phyloP scores from a whole-genome alignment of 2,888 invertebrate species.

The Ecdyonurus torrentis region DNA sequence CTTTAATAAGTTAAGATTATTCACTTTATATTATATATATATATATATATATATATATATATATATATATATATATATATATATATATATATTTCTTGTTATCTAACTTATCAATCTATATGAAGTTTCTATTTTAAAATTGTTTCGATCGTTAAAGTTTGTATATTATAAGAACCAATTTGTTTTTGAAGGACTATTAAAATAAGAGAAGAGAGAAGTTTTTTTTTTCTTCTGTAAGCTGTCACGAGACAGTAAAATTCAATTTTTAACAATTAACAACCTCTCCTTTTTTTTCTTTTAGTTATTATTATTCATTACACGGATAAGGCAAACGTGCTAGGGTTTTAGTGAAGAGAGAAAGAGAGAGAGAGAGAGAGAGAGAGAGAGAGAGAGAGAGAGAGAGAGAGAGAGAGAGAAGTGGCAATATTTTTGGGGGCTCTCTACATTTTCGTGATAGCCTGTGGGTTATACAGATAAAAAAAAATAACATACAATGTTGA shows the following conservation, averaged over 20 bases:
- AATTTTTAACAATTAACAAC: background rate
- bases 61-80: too few species aligned
- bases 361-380: background rate
- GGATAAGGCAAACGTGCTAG: background rate
- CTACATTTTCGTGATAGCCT: too few species aligned
- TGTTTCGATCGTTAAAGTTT: too few species aligned
- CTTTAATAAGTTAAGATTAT: background rate
- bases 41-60: too few species aligned
- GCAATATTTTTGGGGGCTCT: too few species aligned
- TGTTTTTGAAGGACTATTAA: background rate
- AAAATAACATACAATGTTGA: background rate
- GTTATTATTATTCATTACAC: background rate
- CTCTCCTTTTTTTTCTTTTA: background rate
- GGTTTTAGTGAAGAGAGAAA: background rate
- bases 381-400: too few species aligned
- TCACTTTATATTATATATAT: background rate
- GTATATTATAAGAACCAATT: background rate
- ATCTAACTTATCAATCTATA: background rate
- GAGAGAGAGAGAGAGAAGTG: too few species aligned
- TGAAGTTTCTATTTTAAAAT: background rate
- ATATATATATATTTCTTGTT: too few species aligned
- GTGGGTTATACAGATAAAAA: background rate
- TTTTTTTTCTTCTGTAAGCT: background rate
- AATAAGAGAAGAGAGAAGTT: background rate
- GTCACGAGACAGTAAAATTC: background rate